Percentiles rank a stretch among this genome's conserved stretches.
phyloP scores from a whole-genome alignment of 2,113 vertebrate genomes.

The Pholis gunnellus region DNA sequence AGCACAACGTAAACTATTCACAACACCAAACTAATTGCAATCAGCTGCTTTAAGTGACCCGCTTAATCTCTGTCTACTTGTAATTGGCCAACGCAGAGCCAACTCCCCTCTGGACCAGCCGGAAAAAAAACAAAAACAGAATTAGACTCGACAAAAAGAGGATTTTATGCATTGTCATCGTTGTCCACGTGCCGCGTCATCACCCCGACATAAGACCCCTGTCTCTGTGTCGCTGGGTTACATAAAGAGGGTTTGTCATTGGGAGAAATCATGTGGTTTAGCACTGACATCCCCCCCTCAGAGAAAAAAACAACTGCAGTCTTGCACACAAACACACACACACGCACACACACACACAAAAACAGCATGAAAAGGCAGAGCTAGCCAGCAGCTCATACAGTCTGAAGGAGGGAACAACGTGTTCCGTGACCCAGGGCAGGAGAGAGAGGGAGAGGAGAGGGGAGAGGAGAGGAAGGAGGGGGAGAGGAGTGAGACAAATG shows the following conservation, averaged over 20 bases:
- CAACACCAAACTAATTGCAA: conserved; percentile 20
- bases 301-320: conserved; percentile 54
- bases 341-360: conserved; percentile 13
- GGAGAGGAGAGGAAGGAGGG: neutral
- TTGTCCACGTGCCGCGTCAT: conserved; percentile 41
- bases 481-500: conserved; percentile 17
- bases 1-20: conserved; percentile 3
- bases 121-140: neutral
- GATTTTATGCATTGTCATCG: conserved; percentile 49
- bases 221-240: conserved; percentile 40
- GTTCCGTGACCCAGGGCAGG: conserved; percentile 70
- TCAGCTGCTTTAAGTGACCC: conserved; percentile 29
- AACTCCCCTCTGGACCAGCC: neutral
- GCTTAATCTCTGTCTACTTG: conserved; percentile 11
- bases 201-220: conserved; percentile 35
- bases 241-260: conserved; percentile 68
- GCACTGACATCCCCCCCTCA: conserved; percentile 38
- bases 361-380: conserved; percentile 62
- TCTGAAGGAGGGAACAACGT: conserved; percentile 69
- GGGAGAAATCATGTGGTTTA: conserved; percentile 60
- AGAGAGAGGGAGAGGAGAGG: conserved; percentile 24
- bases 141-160: conserved; percentile 24
- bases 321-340: conserved; percentile 10
- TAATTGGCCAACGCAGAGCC: neutral
- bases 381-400: conserved; percentile 66